phyloP scores from a whole-genome alignment of 2,888 invertebrate species.

The Sarcophaga rosellei region DNA sequence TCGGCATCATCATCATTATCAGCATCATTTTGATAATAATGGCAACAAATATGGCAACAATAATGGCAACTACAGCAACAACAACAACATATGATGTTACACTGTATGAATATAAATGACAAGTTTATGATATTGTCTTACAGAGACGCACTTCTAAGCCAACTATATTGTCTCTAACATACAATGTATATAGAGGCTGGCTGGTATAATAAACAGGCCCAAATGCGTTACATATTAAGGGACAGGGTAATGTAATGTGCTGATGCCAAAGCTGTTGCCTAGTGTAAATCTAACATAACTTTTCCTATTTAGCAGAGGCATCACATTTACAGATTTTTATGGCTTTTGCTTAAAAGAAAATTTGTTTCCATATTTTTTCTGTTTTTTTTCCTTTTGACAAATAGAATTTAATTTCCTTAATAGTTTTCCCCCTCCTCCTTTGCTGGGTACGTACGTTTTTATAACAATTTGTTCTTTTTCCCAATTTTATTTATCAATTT shows the following conservation, averaged over 20 bases:
- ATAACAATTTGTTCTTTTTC: not conserved
- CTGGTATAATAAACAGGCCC: no score
- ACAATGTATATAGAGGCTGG: no score
- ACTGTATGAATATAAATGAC: constrained; percentile 56
- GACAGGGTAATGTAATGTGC: no score
- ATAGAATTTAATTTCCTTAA: constrained; percentile 45
- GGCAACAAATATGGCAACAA: constrained; percentile 25
- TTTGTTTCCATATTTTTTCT: not conserved
- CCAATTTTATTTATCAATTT: not conserved
- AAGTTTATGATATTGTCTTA: not conserved
- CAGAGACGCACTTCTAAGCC: no score
- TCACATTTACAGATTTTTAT: not conserved
- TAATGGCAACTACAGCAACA: constrained; percentile 30
- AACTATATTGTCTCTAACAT: no score
- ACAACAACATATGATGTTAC: constrained; percentile 20
- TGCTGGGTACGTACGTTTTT: not conserved
- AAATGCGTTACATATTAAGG: no score
- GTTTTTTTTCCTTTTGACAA: not conserved
- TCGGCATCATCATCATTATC: not conserved
- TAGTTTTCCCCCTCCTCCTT: not conserved
- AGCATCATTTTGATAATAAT: constrained; percentile 30
- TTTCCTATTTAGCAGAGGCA: not conserved
- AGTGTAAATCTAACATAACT: not conserved
- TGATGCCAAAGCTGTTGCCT: not conserved
- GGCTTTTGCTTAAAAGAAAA: not conserved